Conservation (phyloP, 2,888 invertebrate genomes). For the Eucera pruinosa region DNA sequence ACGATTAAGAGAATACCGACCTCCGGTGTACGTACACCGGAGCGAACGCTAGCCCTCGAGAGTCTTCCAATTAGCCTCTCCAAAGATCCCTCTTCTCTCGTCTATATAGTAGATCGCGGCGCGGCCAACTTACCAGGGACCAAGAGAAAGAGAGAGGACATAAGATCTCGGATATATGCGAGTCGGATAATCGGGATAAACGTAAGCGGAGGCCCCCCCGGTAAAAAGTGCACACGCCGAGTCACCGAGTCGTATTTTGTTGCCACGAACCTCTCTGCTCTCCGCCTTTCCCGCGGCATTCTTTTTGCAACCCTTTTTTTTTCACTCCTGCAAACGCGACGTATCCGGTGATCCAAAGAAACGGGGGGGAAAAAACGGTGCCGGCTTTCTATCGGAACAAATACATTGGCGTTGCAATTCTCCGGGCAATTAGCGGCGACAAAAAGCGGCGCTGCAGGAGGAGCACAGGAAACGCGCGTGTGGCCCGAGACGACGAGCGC, state of each 20-base stretch:
- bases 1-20: conserved; percentile 80
- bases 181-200: conserved; percentile 51
- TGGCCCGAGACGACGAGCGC: not conserved
- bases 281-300: no score
- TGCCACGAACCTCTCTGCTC: not conserved
- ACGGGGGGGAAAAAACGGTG: no score
- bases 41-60: conserved; percentile 64
- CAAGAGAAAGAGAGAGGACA: no score
- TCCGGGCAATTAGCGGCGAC: conserved; percentile 23
- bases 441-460: conserved; percentile 1
- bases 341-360: no score
- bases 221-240: conserved; percentile 17
- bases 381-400: not conserved
- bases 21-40: conserved; percentile 55
- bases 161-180: conserved; percentile 47
- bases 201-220: conserved; percentile 20
- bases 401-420: not conserved
- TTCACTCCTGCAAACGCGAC: no score
- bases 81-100: conserved; percentile 64
- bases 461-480: not conserved
- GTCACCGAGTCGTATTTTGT: conserved; percentile 21
- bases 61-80: conserved; percentile 75
- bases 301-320: no score
- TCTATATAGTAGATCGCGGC: conserved; percentile 55
- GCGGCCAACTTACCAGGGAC: conserved; percentile 42